Evolutionary conservation across 2,888 invertebrate species (phyloP), one percentile per base, ranked within the genome.

Genomic region (Chalcosyrphus nemorum): DNA sequence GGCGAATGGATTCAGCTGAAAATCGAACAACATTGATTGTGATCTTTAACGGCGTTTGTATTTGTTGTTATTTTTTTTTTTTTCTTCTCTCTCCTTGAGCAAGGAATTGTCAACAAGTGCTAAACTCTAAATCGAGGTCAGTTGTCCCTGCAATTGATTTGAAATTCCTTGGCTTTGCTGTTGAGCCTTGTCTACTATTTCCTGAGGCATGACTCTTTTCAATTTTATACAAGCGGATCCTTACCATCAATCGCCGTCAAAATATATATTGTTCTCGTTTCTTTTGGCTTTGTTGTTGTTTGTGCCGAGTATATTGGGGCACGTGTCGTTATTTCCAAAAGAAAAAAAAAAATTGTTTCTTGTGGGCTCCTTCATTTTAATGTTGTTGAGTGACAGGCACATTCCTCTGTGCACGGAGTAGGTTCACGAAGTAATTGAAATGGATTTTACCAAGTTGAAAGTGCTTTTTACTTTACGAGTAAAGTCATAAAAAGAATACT

Each of bases 311-410:
- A 47, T 59, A 57, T 59, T 47, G 38, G 2, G 35, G 19, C 38
- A 38, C 70, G 57, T 71, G 50, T 50, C 47, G 29, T 41, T 41
- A 35, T 35, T 63, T 63, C 13, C 32, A 63, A 9, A 29, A 27
- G 27, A 27, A 27, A 29, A 29, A 4, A 32, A 47, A 19, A 17
- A 13, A 1, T 35, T 15, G 63, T 35, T 50, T 50, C 47, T 15
- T 9, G 38, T 41, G 38, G 13, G 9, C 19, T 19, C 38, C 57
- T 45, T 59, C 38, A 29, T 59, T 71, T 59, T 50, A 27, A 41
- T 59, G 38, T 71, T 59, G 45, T 24, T 50, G 50, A 59, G 27
- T 71, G 50, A 50, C 56, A 70, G 21, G 70, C 45, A 57, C 19
- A 70, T 70, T 70, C 29, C 13, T n/a, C n/a, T 50, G 15, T 24